A percentile compares a stretch with the other conserved stretches of the same genome.
Conservation (phyloP, 2,888 invertebrate species). For the Schizaphis graminum region DNA sequence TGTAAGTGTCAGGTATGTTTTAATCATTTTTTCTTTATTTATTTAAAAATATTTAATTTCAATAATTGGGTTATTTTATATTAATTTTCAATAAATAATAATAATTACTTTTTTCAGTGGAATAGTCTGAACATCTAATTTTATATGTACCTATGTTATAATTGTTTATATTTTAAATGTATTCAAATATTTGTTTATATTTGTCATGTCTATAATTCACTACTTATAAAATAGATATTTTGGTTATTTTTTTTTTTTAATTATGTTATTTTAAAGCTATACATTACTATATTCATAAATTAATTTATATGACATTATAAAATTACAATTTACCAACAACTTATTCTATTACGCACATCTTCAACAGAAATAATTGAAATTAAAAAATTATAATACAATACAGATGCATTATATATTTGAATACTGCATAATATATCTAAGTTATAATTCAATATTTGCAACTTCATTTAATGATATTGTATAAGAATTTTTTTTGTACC, state of each 20-base stretch:
- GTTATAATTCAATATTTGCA: slow-evolving; percentile 1
- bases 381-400: neutral
- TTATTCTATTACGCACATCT: neutral
- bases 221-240: slow-evolving; percentile 36
- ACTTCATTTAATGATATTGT: slow-evolving; percentile 36
- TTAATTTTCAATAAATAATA: slow-evolving; percentile 22
- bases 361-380: neutral
- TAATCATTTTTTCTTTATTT: neutral
- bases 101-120: neutral
- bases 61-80: neutral
- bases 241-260: neutral
- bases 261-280: neutral
- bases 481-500: slow-evolving; percentile 42
- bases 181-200: slow-evolving; percentile 22
- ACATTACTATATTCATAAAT: slow-evolving; percentile 3
- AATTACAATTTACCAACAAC: neutral
- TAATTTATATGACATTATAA: neutral
- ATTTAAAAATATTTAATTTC: neutral
- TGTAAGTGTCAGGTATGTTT: neutral
- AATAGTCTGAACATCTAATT: slow-evolving; percentile 29
- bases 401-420: neutral
- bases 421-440: slow-evolving; percentile 22
- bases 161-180: slow-evolving; percentile 14
- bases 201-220: slow-evolving; percentile 14
- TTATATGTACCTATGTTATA: slow-evolving; percentile 8